These are phyloP conservation scores for Steatornis caripensis DNA, from an alignment of 2,113 vertebrate species.

Conservation along the genomic window DNA sequence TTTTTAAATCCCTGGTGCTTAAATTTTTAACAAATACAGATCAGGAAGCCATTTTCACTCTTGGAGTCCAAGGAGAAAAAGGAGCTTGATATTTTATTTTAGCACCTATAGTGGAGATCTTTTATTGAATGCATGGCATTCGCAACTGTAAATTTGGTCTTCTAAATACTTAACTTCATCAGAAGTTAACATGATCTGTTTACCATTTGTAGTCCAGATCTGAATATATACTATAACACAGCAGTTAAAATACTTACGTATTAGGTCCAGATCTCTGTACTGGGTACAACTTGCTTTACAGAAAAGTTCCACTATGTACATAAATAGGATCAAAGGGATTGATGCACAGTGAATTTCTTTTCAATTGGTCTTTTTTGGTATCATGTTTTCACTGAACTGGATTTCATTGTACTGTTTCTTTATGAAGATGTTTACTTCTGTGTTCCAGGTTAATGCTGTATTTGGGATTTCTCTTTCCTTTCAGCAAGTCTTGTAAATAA, in stretches of 20 bases:
- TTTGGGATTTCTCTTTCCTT: background rate
- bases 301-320: slow-evolving; percentile 62
- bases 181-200: slow-evolving; percentile 61
- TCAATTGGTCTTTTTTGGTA: slow-evolving; percentile 63
- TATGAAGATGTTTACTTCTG: slow-evolving; percentile 48
- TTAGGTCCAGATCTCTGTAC: slow-evolving; percentile 57
- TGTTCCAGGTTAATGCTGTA: slow-evolving; percentile 44
- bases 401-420: slow-evolving; percentile 63
- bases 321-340: slow-evolving; percentile 64
- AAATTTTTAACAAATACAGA: slow-evolving; percentile 51
- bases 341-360: slow-evolving; percentile 52
- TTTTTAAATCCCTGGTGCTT: slow-evolving; percentile 69
- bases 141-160: slow-evolving; percentile 65
- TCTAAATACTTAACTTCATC: slow-evolving; percentile 65
- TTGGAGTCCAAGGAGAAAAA: slow-evolving; percentile 67
- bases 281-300: slow-evolving; percentile 61
- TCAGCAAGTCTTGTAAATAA: slow-evolving; percentile 59
- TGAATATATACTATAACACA: slow-evolving; percentile 46
- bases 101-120: slow-evolving; percentile 54
- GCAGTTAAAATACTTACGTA: slow-evolving; percentile 54
- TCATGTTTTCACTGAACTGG: slow-evolving; percentile 62
- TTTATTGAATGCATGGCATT: slow-evolving; percentile 65
- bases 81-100: slow-evolving; percentile 47
- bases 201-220: slow-evolving; percentile 60
- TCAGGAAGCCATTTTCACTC: slow-evolving; percentile 73